Base-by-base conservation (phyloP, 2,797 vertebrate species). In the Notolepis coatsorum region DNA sequence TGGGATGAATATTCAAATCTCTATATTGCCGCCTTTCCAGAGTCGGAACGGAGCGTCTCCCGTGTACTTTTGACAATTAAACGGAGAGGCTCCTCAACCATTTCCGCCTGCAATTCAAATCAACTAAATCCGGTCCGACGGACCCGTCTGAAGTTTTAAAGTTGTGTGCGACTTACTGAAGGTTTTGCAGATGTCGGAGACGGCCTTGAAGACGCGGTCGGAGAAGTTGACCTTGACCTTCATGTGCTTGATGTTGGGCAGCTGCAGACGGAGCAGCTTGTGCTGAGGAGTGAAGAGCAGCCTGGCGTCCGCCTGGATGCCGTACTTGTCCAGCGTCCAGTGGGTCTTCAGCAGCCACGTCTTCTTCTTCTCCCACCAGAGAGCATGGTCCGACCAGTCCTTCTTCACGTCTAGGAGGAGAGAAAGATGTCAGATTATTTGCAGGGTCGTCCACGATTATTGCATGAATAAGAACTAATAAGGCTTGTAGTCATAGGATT, bases 331-430 rank as follows among this genome's bases (percentile, higher is more conserved):
- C 91, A 99, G 84, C 0, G 98, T 99, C 97, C 98, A 99, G 73
- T 99, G 97, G 0, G 98, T 99, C 90, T 99, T 99, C 54, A 99
- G 79, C 76, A 99, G 94, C 98, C 98, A 99, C 6, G 96, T 98
- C 79, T 94, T 98, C 93, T 98, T 99, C 93, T 98, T 98, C 82
- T 99, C 98, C 98, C 98, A 99, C 98, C 98, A 99, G 70, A 99
- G 79, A 1, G 96, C 98, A 4, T 99, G 97, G 85, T 99, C 98
- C 0, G 97, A 99, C 97, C 98, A 99, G 88, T 99, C 98, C 86
- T 97, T 98, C 92, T 99, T 99, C 65, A 99, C 95, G 84, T 99
- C 98, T 99, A 25, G 21, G 30, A 27, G 33, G 7, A 1, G 17
- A 35, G 21, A 24, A 4, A 49, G 48, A 20, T 12, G 30, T 46